phyloP scores from a whole-genome alignment of 37 sponge, comb jelly and placozoan genomes.

The Bolinopsis microptera region DNA sequence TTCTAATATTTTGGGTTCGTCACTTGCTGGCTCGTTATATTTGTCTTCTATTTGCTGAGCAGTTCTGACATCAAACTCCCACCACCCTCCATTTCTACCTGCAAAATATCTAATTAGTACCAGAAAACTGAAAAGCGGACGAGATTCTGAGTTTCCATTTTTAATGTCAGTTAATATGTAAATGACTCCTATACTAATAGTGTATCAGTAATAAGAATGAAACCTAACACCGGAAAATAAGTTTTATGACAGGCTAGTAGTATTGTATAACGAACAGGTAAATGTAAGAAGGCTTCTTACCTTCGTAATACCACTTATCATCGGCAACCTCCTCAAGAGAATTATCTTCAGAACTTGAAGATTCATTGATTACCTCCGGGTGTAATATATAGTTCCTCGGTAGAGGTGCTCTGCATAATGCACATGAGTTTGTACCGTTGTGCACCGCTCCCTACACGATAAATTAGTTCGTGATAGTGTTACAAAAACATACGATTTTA shows the following conservation, averaged over 20 bases:
- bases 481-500: no score
- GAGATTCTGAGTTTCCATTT: no score
- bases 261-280: no score
- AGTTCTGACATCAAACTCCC: slow-evolving; percentile 83
- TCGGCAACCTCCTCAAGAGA: background rate
- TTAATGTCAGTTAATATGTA: no score
- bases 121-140: no score
- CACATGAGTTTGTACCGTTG: slow-evolving; percentile 71
- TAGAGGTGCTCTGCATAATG: slow-evolving; percentile 77
- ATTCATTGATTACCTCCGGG: slow-evolving; percentile 68
- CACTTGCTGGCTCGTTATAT: background rate
- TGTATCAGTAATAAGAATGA: no score
- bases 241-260: no score
- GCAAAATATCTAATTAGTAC: no score
- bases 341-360: background rate
- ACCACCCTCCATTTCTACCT: slow-evolving; percentile 83
- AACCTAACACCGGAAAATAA: no score
- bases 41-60: slow-evolving; percentile 75
- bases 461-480: background rate
- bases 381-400: slow-evolving; percentile 69
- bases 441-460: slow-evolving; percentile 73
- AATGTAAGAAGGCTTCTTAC: no score
- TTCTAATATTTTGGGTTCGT: slow-evolving; percentile 12
- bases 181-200: no score
- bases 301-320: slow-evolving; percentile 81